phyloP scores from a whole-genome alignment of 1,140 invertebrate species.

The Drosophila nannoptera region DNA sequence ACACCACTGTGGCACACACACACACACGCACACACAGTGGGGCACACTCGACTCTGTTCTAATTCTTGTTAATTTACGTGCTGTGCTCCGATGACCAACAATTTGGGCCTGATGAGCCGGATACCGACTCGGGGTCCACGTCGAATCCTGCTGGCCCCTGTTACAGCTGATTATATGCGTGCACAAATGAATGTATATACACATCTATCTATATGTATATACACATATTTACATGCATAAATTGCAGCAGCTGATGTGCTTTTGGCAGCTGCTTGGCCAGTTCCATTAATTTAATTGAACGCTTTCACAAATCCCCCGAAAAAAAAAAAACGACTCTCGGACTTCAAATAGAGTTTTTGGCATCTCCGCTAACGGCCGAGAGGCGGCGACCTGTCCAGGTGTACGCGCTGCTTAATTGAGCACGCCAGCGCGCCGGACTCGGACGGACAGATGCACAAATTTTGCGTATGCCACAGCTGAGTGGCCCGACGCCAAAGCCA shows the following conservation, averaged over 20 bases:
- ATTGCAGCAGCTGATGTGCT: too few species aligned
- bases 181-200: too few species aligned
- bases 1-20: constrained; percentile 32
- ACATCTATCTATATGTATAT: not conserved
- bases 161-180: too few species aligned
- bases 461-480: constrained; percentile 47
- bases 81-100: constrained; percentile 37
- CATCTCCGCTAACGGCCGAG: not conserved
- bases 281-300: constrained; percentile 76
- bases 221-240: not conserved
- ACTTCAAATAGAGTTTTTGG: constrained; percentile 21
- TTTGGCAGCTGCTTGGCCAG: constrained; percentile 52
- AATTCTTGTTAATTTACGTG: constrained; percentile 72
- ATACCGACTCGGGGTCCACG: constrained; percentile 32
- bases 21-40: constrained; percentile 1
- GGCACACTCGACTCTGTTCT: constrained; percentile 46
- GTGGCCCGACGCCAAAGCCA: constrained; percentile 8
- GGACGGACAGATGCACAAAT: constrained; percentile 56
- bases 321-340: not conserved
- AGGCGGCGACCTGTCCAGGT: not conserved
- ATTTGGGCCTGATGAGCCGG: constrained; percentile 60
- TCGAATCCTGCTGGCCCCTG: too few species aligned
- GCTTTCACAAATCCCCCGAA: constrained; percentile 71
- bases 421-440: constrained; percentile 18
- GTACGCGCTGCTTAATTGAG: constrained; percentile 60